Percentiles rank a stretch among this genome's conserved stretches.
These are phyloP conservation scores for Gobio occitaniae DNA, from an alignment of 2,797 vertebrate species.

Conservation along the genomic window DNA sequence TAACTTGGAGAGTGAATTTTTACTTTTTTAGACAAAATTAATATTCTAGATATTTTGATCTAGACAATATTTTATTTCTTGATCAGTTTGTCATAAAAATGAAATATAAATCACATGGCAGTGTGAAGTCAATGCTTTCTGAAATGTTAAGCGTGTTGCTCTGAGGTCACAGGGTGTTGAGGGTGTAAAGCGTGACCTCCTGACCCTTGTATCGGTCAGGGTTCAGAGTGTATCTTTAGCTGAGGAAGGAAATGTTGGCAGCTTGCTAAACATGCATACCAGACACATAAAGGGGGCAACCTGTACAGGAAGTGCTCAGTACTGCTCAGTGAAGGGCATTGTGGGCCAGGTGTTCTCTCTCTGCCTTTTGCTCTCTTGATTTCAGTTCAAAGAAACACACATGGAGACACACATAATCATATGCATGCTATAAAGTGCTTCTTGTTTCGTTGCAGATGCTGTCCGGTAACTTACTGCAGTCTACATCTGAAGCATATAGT, in stretches of 20 bases:
- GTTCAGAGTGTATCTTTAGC: conserved; percentile 63
- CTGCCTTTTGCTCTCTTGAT: conserved; percentile 43
- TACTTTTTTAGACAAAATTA: neutral
- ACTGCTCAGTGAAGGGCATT: conserved; percentile 28
- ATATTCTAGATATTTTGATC: neutral
- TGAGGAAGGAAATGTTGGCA: conserved; percentile 73
- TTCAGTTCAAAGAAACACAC: conserved; percentile 50
- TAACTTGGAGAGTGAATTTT: neutral
- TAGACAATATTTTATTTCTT: neutral
- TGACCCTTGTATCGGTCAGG: conserved; percentile 2
- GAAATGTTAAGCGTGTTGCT: neutral
- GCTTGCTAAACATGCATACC: conserved; percentile 58
- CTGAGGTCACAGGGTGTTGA: conserved; percentile 14
- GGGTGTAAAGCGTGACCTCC: neutral
- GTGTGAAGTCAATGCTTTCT: neutral
- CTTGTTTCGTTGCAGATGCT: conserved; percentile 31
- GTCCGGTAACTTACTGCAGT: neutral
- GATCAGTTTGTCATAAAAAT: neutral
- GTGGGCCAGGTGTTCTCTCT: conserved; percentile 19
- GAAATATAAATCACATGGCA: neutral
- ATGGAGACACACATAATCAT: conserved; percentile 3
- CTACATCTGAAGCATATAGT: neutral
- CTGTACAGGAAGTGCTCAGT: conserved; percentile 36
- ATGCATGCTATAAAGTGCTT: neutral
- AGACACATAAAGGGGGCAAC: conserved; percentile 37